These are phyloP conservation scores for Etia nguti DNA, from an alignment of 2,113 vertebrate genomes.

Conservation along the genomic window DNA sequence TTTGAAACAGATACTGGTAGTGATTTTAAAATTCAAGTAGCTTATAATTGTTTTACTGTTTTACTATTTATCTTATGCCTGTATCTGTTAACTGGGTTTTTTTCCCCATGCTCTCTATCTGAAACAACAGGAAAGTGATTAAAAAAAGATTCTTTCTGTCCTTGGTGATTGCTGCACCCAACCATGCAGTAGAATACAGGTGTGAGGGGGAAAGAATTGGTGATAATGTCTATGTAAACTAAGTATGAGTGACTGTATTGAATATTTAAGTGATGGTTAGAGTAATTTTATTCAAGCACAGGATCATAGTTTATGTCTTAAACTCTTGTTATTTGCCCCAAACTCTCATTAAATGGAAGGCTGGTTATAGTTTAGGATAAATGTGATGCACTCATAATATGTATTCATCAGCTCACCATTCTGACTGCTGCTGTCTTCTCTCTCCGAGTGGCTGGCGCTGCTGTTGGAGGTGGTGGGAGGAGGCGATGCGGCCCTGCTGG, in stretches of 20 bases:
- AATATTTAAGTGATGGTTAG: neutral
- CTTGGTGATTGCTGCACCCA: neutral
- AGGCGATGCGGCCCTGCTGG: slow-evolving; percentile 83
- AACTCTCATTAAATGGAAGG: neutral
- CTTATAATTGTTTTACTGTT: neutral
- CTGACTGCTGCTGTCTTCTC: slow-evolving; percentile 82
- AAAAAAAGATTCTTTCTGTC: neutral
- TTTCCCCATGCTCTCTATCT: neutral
- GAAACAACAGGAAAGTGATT: neutral
- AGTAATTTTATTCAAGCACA: neutral
- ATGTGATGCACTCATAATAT: neutral
- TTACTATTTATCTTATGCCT: neutral
- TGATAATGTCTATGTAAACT: neutral
- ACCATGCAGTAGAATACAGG: neutral
- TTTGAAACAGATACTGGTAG: neutral
- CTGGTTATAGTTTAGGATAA: neutral
- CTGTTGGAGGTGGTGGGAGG: slow-evolving; percentile 86
- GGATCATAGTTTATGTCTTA: neutral
- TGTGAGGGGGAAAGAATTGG: neutral
- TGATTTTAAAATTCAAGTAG: neutral
- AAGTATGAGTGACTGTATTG: neutral
- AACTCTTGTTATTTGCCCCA: neutral
- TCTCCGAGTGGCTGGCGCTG: slow-evolving; percentile 85
- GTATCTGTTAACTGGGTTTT: neutral
- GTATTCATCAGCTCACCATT: slow-evolving; percentile 78